Percentiles rank a stretch among this genome's conserved stretches.
Evolutionary conservation across 2,113 vertebrate species (phyloP).

Genomic region (Phycodurus eques): DNA sequence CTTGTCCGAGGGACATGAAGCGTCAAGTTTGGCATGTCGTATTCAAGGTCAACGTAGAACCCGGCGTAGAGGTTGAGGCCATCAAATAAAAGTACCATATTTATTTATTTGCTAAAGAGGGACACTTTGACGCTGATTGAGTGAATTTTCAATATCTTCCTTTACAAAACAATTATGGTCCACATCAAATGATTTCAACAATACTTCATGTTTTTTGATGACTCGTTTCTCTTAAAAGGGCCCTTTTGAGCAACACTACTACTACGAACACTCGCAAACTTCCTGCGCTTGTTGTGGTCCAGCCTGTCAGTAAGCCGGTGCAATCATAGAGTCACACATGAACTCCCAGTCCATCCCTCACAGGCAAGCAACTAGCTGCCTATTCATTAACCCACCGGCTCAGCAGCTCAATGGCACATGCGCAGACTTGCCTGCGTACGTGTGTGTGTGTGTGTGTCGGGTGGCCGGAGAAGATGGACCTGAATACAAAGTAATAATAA

Average conservation of each 20-base stretch:
- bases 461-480: not conserved
- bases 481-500: not conserved
- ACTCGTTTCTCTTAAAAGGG: not conserved
- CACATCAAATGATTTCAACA: not conserved
- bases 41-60: slow-evolving; percentile 32
- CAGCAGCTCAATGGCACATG: slow-evolving; percentile 28
- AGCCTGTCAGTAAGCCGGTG: slow-evolving; percentile 9
- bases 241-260: not conserved
- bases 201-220: not conserved
- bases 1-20: slow-evolving; percentile 63
- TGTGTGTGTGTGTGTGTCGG: not conserved
- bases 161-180: not conserved
- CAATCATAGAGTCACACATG: slow-evolving; percentile 5
- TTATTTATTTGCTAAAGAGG: not conserved
- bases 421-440: slow-evolving; percentile 22
- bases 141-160: not conserved
- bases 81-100: slow-evolving; percentile 29
- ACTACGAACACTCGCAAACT: slow-evolving; percentile 3
- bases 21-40: slow-evolving; percentile 10
- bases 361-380: slow-evolving; percentile 23
- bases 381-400: slow-evolving; percentile 34
- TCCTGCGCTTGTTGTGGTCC: slow-evolving; percentile 9
- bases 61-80: slow-evolving; percentile 9
- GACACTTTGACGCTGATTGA: not conserved
- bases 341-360: slow-evolving; percentile 11